Conservation (phyloP, 2,888 invertebrate genomes). For the Tipula helvola region DNA sequence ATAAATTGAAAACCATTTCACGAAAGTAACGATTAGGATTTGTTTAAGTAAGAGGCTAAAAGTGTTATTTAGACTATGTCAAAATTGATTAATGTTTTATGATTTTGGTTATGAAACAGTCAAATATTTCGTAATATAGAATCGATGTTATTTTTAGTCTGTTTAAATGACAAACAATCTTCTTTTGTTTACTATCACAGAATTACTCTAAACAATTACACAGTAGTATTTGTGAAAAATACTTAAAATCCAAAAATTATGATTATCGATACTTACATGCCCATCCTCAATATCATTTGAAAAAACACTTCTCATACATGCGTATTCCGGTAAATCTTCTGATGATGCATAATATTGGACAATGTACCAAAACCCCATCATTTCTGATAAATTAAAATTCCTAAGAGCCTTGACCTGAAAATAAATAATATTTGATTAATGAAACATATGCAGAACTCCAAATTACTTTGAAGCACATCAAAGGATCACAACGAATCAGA, state of each 20-base stretch:
- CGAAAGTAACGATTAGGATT: background rate
- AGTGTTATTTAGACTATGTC: background rate
- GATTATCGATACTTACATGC: slow-evolving; percentile 25
- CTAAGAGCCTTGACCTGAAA: slow-evolving; percentile 56
- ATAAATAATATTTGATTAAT: background rate
- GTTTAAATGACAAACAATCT: background rate
- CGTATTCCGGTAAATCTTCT: slow-evolving; percentile 72
- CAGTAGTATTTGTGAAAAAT: no score
- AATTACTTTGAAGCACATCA: no score
- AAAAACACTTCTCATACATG: slow-evolving; percentile 63
- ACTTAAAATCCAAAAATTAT: background rate
- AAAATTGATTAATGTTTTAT: background rate
- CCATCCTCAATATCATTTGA: slow-evolving; percentile 31
- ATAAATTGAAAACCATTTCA: background rate
- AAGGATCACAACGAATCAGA: no score
- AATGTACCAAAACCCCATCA: slow-evolving; percentile 74
- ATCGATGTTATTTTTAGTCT: background rate
- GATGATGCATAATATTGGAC: slow-evolving; percentile 83
- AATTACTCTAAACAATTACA: no score
- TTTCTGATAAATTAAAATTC: slow-evolving; percentile 66
- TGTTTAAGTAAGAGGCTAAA: background rate
- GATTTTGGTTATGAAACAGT: background rate
- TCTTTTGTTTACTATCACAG: no score
- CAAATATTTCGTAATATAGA: background rate
- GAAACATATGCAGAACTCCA: background rate